phyloP scores from a whole-genome alignment of 2,888 invertebrate species.

The Athripsodes cinereus region DNA sequence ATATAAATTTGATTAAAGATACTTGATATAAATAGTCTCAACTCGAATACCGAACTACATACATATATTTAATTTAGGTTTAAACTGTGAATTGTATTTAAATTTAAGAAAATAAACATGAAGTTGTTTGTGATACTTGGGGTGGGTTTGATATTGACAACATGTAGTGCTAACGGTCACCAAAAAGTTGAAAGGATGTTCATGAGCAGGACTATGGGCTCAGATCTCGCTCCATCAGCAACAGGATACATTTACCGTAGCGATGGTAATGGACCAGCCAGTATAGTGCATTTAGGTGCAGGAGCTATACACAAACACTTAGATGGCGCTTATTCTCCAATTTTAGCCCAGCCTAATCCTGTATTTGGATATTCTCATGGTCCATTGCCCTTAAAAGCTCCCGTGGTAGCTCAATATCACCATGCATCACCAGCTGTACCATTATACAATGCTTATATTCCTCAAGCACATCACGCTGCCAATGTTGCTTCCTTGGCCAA shows the following conservation, averaged over 20 bases:
- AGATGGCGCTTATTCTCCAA: constrained; percentile 36
- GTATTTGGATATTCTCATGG: constrained; percentile 8
- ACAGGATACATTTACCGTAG: constrained; percentile 53
- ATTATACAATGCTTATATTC: constrained; percentile 14
- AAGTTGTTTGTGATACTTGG: background rate
- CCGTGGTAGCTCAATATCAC: constrained; percentile 2
- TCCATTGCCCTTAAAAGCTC: background rate
- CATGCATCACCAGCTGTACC: constrained; percentile 7
- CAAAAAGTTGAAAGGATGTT: constrained; percentile 50
- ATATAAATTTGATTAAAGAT: constrained; percentile 16
- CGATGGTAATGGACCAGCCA: constrained; percentile 43
- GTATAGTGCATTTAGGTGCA: constrained; percentile 45
- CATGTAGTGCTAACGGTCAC: constrained; percentile 36
- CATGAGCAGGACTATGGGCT: constrained; percentile 50
- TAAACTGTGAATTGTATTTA: background rate
- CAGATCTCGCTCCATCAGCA: constrained; percentile 54
- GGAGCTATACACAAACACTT: constrained; percentile 44
- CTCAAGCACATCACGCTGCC: constrained; percentile 12
- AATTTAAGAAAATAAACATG: background rate
- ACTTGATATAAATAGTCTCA: constrained; percentile 22
- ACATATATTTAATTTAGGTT: background rate
- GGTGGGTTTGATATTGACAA: constrained; percentile 6
- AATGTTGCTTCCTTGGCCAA: constrained; percentile 7
- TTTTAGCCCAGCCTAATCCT: constrained; percentile 33
- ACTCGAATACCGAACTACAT: background rate